These are phyloP conservation scores for Diglossa cyanea DNA, from an alignment of 2,797 vertebrate species.

Conservation along the genomic window DNA sequence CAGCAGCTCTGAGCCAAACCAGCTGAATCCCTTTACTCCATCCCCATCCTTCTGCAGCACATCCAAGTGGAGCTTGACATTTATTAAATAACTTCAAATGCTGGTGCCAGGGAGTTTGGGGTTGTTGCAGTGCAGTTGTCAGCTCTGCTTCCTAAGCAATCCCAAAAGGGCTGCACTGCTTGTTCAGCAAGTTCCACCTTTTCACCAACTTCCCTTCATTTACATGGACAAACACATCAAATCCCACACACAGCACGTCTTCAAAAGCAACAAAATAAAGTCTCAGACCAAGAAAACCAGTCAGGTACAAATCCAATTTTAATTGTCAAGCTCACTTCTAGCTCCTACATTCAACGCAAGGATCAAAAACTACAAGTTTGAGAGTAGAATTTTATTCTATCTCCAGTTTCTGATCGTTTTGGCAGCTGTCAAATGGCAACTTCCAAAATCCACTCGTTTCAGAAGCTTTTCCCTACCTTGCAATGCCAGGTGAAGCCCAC, in stretches of 20 bases:
- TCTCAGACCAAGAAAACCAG: constrained; percentile 5
- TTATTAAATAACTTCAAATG: not conserved
- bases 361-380: not conserved
- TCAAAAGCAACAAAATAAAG: constrained; percentile 5
- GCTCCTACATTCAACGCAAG: constrained; percentile 36
- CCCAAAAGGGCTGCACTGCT: not conserved
- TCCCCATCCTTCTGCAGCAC: not conserved
- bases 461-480: not conserved
- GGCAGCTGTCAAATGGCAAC: constrained; percentile 4
- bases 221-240: not conserved
- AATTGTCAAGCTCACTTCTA: constrained; percentile 53
- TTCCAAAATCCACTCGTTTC: not conserved
- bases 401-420: not conserved
- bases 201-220: not conserved
- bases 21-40: not conserved
- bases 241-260: not conserved
- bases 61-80: not conserved
- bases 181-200: not conserved
- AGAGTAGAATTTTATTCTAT: not conserved
- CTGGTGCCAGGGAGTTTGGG: not conserved
- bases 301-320: constrained; percentile 45
- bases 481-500: not conserved
- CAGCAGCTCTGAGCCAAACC: not conserved
- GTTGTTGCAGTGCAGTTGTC: not conserved
- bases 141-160: not conserved